phyloP scores from a whole-genome alignment of 2,888 invertebrate species.

The Trichogramma dendrolimi region DNA sequence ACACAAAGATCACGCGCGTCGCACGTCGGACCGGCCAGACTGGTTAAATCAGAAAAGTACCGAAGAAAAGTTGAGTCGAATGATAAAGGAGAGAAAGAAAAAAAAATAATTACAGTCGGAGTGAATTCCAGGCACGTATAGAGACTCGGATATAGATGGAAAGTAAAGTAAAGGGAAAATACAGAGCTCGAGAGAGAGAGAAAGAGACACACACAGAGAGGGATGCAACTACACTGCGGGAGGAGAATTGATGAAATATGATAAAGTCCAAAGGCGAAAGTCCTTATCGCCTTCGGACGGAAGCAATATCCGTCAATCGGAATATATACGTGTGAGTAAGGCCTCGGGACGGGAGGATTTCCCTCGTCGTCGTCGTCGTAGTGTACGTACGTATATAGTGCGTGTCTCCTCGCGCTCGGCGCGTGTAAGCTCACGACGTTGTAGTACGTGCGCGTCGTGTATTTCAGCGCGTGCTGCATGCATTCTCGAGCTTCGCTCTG shows the following conservation, averaged over 20 bases:
- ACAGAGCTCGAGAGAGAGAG: too few species aligned
- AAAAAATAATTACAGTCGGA: background rate
- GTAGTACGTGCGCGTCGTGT: background rate
- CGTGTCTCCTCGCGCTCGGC: too few species aligned
- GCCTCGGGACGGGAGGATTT: too few species aligned
- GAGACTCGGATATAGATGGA: too few species aligned
- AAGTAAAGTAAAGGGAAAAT: too few species aligned
- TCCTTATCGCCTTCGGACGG: slow-evolving; percentile 17
- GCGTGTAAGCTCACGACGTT: too few species aligned
- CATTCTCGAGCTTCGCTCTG: background rate
- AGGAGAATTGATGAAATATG: slow-evolving; percentile 26
- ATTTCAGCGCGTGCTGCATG: background rate
- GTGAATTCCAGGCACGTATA: slow-evolving; percentile 16
- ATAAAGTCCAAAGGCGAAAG: slow-evolving; percentile 13
- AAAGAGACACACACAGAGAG: too few species aligned
- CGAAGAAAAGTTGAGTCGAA: slow-evolving; percentile 7
- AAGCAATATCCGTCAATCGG: slow-evolving; percentile 22
- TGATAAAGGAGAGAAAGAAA: background rate
- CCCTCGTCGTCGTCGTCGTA: too few species aligned
- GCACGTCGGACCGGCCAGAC: too few species aligned
- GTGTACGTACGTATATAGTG: too few species aligned
- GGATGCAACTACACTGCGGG: background rate
- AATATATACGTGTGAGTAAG: too few species aligned
- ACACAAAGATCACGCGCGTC: too few species aligned
- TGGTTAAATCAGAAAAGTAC: background rate